These are phyloP conservation scores for Sander lucioperca DNA, from an alignment of 2,113 vertebrate genomes.

Conservation along the genomic window DNA sequence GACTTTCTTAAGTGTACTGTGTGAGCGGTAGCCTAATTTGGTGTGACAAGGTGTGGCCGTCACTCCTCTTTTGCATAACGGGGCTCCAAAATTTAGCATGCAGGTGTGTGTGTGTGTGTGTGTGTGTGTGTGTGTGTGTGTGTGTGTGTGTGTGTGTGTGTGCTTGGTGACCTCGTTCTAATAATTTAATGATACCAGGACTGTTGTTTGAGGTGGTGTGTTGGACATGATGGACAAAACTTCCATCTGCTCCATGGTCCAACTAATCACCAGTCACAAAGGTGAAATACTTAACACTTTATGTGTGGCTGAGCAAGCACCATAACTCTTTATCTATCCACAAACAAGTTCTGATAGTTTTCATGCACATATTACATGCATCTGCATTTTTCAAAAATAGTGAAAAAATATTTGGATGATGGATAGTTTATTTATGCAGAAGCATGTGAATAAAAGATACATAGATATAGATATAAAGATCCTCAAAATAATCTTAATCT, in stretches of 20 bases:
- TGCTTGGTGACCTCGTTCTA: not conserved
- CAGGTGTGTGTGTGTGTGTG: too few relatives aligned
- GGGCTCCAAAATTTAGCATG: not conserved
- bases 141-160: too few relatives aligned
- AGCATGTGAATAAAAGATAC: not conserved
- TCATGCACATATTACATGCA: not conserved
- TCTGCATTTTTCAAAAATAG: not conserved
- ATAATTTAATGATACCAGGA: not conserved
- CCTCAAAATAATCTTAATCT: too few relatives aligned
- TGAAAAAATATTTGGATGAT: not conserved
- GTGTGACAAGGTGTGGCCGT: slow-evolving; percentile 22
- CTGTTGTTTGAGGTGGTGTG: not conserved
- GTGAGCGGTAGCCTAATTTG: not conserved
- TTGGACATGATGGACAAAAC: not conserved
- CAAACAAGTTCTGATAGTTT: not conserved
- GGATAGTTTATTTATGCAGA: not conserved
- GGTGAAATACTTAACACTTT: not conserved
- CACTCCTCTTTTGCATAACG: not conserved
- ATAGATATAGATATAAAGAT: not conserved
- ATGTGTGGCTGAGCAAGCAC: not conserved
- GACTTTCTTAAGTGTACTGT: not conserved
- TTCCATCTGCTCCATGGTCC: not conserved
- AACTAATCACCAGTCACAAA: not conserved
- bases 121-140: too few relatives aligned
- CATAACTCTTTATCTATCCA: not conserved